Evolutionary conservation across 2,113 vertebrate species (phyloP).

Genomic region (Diphyllodes magnificus): DNA sequence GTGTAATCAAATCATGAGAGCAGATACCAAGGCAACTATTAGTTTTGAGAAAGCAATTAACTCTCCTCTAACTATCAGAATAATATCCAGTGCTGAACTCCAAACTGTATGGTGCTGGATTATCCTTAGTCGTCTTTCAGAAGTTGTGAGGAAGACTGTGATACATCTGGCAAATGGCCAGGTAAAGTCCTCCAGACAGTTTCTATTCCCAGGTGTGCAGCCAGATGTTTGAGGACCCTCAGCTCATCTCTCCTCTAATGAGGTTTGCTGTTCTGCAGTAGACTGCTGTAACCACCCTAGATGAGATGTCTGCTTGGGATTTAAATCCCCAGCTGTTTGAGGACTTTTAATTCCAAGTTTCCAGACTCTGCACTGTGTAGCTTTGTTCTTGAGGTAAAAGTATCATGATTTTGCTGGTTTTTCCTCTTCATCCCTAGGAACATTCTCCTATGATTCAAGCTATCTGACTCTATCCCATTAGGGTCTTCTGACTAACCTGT

Average conservation of each 20-base stretch:
- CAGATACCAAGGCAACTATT: background rate
- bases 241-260: background rate
- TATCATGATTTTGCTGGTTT: background rate
- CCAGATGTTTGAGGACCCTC: background rate
- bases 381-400: background rate
- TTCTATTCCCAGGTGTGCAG: background rate
- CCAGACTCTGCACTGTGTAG: background rate
- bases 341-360: background rate
- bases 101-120: background rate
- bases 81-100: background rate
- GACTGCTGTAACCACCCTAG: background rate
- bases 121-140: background rate
- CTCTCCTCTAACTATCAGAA: background rate
- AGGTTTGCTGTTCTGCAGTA: background rate
- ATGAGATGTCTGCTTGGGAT: background rate
- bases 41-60: background rate
- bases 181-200: background rate
- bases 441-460: background rate
- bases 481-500: background rate
- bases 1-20: background rate
- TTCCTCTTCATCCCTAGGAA: background rate
- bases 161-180: background rate
- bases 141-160: background rate
- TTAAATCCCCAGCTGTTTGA: background rate
- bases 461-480: background rate